A percentile compares a stretch with the other conserved stretches of the same genome.
Evolutionary conservation across 2,888 invertebrate genomes (phyloP).

Genomic region (Hyposoter didymator): DNA sequence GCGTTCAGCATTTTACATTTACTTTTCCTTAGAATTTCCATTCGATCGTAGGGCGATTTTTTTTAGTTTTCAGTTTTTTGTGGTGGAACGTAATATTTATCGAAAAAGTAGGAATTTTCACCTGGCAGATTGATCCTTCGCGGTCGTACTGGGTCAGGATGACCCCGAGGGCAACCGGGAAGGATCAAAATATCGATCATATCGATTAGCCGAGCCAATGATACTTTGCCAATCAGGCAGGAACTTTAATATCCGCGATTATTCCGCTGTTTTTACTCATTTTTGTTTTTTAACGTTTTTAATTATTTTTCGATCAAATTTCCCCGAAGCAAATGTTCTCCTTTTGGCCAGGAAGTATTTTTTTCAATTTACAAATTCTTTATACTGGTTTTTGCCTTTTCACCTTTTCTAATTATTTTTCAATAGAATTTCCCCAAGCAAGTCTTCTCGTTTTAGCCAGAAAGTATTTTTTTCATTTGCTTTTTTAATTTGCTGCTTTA

Average conservation of each 20-base stretch:
- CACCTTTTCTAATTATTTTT: too few relatives aligned
- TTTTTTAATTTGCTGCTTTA: background rate
- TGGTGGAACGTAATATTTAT: too few relatives aligned
- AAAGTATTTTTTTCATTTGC: background rate
- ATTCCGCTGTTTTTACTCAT: background rate
- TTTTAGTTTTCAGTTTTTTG: background rate
- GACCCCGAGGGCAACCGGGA: too few relatives aligned
- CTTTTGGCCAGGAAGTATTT: background rate
- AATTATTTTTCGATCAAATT: background rate
- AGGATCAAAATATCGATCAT: background rate
- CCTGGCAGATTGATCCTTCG: too few relatives aligned
- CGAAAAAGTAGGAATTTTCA: too few relatives aligned
- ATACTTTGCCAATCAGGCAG: background rate
- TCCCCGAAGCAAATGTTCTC: background rate
- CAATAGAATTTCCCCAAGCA: too few relatives aligned
- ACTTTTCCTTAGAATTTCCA: too few relatives aligned
- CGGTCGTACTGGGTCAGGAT: too few relatives aligned
- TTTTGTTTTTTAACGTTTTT: background rate
- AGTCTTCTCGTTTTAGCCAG: background rate
- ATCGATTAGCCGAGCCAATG: background rate
- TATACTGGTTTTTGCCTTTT: too few relatives aligned
- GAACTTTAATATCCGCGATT: background rate
- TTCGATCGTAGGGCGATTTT: conserved; percentile 83
- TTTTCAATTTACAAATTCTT: conserved; percentile 72
- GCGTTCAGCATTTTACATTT: conserved; percentile 84